phyloP scores from a whole-genome alignment of 2,797 vertebrate genomes.

The Pteropus rufus region DNA sequence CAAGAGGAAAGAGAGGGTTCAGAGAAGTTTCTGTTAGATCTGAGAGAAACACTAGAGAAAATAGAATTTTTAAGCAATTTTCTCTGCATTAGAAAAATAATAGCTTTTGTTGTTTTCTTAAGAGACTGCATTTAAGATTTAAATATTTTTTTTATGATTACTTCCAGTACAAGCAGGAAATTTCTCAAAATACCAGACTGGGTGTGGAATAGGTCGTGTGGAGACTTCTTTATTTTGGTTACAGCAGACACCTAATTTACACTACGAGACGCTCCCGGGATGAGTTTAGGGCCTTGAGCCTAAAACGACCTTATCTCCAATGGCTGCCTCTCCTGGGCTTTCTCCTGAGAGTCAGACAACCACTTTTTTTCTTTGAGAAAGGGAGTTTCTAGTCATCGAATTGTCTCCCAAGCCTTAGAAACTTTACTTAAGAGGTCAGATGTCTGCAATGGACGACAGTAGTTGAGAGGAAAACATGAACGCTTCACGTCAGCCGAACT shows the following conservation, averaged over 20 bases:
- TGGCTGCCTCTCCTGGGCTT: not conserved
- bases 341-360: not conserved
- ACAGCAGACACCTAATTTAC: not conserved
- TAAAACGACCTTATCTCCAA: not conserved
- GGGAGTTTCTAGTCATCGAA: not conserved
- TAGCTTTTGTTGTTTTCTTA: not conserved
- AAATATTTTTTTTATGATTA: not conserved
- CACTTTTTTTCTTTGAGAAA: not conserved
- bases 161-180: not conserved
- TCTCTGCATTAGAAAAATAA: not conserved
- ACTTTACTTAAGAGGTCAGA: not conserved
- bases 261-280: not conserved
- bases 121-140: not conserved
- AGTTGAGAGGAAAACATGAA: not conserved
- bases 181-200: not conserved
- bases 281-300: not conserved
- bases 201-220: not conserved
- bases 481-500: not conserved
- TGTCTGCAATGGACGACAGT: not conserved
- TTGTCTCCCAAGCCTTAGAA: not conserved
- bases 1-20: not conserved
- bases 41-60: not conserved
- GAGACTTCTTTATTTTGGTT: not conserved
- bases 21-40: not conserved
- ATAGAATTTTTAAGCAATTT: not conserved